These are phyloP conservation scores for Sardinella longiceps DNA, from an alignment of 2,797 vertebrate species.

Conservation along the genomic window DNA sequence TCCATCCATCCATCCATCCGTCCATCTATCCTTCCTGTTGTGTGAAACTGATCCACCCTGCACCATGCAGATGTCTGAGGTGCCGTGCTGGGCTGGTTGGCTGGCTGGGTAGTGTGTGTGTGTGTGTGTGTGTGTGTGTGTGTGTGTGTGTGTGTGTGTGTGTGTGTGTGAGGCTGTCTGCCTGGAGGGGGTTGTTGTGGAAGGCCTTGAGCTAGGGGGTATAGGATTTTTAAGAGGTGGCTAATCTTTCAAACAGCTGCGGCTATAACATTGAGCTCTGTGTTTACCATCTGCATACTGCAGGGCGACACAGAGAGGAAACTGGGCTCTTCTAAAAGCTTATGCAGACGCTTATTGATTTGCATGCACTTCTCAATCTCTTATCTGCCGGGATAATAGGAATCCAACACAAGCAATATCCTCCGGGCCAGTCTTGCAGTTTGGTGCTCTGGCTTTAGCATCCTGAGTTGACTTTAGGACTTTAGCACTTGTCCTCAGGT, in stretches of 20 bases:
- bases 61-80: conserved; percentile 4
- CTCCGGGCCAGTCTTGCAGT: neutral
- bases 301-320: neutral
- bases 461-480: neutral
- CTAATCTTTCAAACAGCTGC: conserved; percentile 17
- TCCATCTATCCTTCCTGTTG: conserved; percentile 56
- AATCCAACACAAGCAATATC: neutral
- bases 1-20: conserved; percentile 58
- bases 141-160: neutral
- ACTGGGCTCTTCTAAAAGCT: neutral
- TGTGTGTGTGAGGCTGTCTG: neutral
- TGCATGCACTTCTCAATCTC: neutral
- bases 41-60: neutral
- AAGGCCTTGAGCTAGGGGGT: neutral
- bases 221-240: conserved; percentile 17
- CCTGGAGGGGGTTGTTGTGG: neutral
- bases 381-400: neutral
- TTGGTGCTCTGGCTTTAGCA: neutral
- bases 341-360: neutral
- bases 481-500: neutral
- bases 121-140: neutral
- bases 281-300: conserved; percentile 10
- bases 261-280: neutral
- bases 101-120: neutral
- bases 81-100: neutral